Base-by-base conservation (phyloP, 2,797 vertebrate species). In the Danio choprae region DNA sequence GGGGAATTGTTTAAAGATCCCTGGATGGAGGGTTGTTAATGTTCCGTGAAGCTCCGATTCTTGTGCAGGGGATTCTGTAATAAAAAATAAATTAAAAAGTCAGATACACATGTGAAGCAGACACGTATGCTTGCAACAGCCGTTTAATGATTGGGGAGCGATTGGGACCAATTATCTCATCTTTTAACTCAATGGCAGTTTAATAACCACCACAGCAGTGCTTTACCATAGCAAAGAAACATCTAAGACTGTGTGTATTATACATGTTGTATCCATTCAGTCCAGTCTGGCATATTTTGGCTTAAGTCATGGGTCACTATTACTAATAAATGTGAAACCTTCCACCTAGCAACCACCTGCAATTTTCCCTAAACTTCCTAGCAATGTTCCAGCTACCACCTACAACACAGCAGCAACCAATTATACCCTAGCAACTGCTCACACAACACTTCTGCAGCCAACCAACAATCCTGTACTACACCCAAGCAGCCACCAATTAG, bases 1-100 rank as follows among this genome's bases (percentile, higher is more conserved):
- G 38, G 71, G 62, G 62, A 82, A 43, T 64, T 81, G 78, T 76
- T 80, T 62, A 59, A 70, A 74, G 63, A 46, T 44, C 40, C 68
- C 58, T 81, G 79, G 74, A 72, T 40, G 38, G 65, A 67, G 51
- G 41, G 44, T 46, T 75, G 73, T 63, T 73, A 38, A 74, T 63
- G 77, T 80, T 82, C 73, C 20, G 11, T 55, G 56, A 76, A 76
- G 13, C 74, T 59, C 68, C 43, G 36, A 43, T 22, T 77, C 60
- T 43, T 67, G 18, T 22, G 10, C 71, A 44, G 11, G 20, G 73
- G 65, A 65, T 69, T 46, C 29, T 53, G 44, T 74, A 78, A 60
- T 71, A 63, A 77, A 84, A 70, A 10, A 38, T 51, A 10, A 5
- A 63, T 70, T n/a, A 53, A 68, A 53, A 60, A 56, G 53, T 62